These are phyloP conservation scores for Orestias chungarensis DNA, from an alignment of 2,797 vertebrate species.

Conservation along the genomic window DNA sequence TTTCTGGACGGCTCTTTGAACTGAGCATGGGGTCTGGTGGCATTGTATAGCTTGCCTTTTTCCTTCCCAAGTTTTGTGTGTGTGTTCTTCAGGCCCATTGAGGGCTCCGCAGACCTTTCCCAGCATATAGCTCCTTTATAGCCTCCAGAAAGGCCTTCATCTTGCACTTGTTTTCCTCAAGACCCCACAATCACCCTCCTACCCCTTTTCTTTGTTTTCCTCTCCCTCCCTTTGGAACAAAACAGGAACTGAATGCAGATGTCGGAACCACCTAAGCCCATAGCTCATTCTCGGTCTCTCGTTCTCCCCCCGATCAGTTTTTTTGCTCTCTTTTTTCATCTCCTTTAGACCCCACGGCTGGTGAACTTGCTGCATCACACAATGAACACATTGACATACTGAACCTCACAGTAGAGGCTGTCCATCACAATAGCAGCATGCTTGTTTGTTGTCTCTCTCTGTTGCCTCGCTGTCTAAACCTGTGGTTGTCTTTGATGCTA, in stretches of 20 bases:
- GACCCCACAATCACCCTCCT: constrained; percentile 23
- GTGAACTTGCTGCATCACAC: constrained; percentile 74
- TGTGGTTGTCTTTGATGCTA: constrained; percentile 52
- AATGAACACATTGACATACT: constrained; percentile 68
- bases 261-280: constrained; percentile 75
- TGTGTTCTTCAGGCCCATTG: constrained; percentile 71
- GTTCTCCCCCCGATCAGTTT: constrained; percentile 52
- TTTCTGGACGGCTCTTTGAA: constrained; percentile 74
- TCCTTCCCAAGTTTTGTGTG: constrained; percentile 75
- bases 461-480: constrained; percentile 63
- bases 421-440: constrained; percentile 73
- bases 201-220: constrained; percentile 30
- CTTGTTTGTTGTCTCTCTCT: constrained; percentile 73
- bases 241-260: constrained; percentile 77
- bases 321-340: constrained; percentile 28
- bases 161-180: constrained; percentile 65
- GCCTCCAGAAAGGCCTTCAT: constrained; percentile 75
- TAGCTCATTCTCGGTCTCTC: constrained; percentile 69
- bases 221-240: constrained; percentile 53
- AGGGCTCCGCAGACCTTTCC: constrained; percentile 60
- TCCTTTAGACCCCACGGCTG: constrained; percentile 58
- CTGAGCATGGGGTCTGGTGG: constrained; percentile 69
- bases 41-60: constrained; percentile 74
- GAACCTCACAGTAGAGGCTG: constrained; percentile 73
- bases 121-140: constrained; percentile 72